These are phyloP conservation scores for Brachionus calyciflorus DNA, from an alignment of 1,140 invertebrate species.

Conservation along the genomic window DNA sequence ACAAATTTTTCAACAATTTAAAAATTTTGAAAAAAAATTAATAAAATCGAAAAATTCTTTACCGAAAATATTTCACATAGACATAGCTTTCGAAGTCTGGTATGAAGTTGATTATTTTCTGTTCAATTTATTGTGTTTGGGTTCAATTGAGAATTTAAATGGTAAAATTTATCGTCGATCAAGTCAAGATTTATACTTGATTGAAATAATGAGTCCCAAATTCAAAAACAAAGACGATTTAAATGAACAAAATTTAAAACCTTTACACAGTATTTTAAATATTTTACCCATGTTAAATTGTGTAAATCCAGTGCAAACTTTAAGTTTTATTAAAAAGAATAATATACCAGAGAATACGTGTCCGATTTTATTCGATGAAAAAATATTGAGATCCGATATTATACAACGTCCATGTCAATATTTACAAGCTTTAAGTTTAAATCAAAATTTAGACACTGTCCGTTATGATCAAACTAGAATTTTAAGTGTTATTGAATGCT, in stretches of 20 bases:
- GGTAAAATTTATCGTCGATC: slow-evolving; percentile 15
- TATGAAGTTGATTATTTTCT: slow-evolving; percentile 38
- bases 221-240: slow-evolving; percentile 28
- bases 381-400: slow-evolving; percentile 51
- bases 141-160: neutral
- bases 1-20: neutral
- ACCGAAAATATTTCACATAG: slow-evolving; percentile 25
- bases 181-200: neutral
- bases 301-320: neutral
- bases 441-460: neutral
- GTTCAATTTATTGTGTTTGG: slow-evolving; percentile 18
- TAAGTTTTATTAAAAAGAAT: neutral
- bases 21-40: slow-evolving; percentile 48
- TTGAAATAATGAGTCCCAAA: slow-evolving; percentile 47
- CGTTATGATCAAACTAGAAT: neutral
- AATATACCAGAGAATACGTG: neutral
- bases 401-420: slow-evolving; percentile 56
- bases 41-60: neutral
- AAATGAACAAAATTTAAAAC: slow-evolving; percentile 37
- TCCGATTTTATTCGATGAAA: slow-evolving; percentile 51
- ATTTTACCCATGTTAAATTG: neutral
- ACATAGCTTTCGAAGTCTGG: slow-evolving; percentile 41
- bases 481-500: slow-evolving; percentile 45
- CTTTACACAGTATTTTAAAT: slow-evolving; percentile 46
- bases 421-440: slow-evolving; percentile 43